Conservation (phyloP, 2,113 vertebrate genomes). For the Brachyhypopomus gauderio region DNA sequence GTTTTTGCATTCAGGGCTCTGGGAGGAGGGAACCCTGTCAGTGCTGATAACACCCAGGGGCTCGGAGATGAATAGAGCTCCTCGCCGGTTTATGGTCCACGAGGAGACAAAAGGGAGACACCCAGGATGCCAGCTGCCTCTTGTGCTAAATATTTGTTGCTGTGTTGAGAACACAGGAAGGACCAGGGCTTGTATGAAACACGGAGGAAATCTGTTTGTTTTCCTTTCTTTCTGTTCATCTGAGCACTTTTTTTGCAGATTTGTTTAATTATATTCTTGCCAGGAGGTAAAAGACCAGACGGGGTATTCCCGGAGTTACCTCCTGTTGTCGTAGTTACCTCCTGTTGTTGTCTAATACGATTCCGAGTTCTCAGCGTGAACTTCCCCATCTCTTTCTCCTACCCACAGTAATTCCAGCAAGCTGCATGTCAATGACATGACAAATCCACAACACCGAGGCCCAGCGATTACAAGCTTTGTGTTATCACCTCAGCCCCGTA, state of each 20-base stretch:
- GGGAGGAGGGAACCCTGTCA: constrained; percentile 3
- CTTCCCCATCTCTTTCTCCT: constrained; percentile 36
- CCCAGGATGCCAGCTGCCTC: constrained; percentile 55
- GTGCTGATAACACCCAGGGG: constrained; percentile 35
- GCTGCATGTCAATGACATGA: constrained; percentile 24
- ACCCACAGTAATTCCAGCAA: constrained; percentile 24
- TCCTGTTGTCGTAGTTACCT: constrained; percentile 60
- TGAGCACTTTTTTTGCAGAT: constrained; percentile 47
- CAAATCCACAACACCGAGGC: constrained; percentile 41
- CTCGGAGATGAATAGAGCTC: constrained; percentile 59
- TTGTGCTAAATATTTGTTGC: constrained; percentile 58
- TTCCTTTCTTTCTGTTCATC: constrained; percentile 1
- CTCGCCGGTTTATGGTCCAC: constrained; percentile 58
- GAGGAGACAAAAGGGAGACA: constrained; percentile 47
- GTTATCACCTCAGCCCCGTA: constrained; percentile 37
- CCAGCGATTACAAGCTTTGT: constrained; percentile 37
- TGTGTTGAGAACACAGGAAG: constrained; percentile 58
- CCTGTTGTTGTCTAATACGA: constrained; percentile 61
- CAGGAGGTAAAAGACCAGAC: constrained; percentile 63
- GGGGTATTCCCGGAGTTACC: constrained; percentile 54
- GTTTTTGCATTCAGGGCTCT: not conserved
- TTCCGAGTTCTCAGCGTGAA: constrained; percentile 38
- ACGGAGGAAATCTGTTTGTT: not conserved
- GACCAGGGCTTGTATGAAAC: constrained; percentile 28
- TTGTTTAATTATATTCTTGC: constrained; percentile 68